Evolutionary conservation across 2,888 invertebrate species (phyloP).

Genomic region (Drosophila borealis): DNA sequence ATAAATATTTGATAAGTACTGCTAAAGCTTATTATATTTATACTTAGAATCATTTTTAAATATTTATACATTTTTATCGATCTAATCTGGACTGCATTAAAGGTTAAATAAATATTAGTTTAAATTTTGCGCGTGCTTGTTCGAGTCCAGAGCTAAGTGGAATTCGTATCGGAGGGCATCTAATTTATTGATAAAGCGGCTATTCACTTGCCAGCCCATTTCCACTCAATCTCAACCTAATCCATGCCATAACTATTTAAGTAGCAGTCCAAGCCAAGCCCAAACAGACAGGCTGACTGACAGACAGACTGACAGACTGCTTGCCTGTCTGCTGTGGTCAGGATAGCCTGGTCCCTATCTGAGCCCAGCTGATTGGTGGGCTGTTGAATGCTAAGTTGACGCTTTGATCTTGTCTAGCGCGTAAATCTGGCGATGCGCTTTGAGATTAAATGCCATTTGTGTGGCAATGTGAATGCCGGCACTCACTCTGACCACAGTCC

Average conservation of each 20-base stretch:
- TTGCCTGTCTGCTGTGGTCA: constrained; percentile 6
- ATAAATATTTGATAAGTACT: no score
- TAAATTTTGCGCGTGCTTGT: not conserved
- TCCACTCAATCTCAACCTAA: constrained; percentile 38
- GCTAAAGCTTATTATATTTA: no score
- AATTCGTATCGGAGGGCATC: constrained; percentile 42
- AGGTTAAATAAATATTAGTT: not conserved
- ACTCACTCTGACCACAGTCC: constrained; percentile 47
- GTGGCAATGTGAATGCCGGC: constrained; percentile 53
- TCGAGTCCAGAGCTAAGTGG: constrained; percentile 18
- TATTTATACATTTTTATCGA: no score
- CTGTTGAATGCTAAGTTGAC: constrained; percentile 77
- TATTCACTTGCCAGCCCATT: constrained; percentile 25
- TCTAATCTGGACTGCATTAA: no score
- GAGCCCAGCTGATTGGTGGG: constrained; percentile 67
- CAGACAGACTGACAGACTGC: not conserved
- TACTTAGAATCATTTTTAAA: no score
- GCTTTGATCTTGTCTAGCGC: constrained; percentile 77
- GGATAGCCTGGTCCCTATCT: constrained; percentile 29
- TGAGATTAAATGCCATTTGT: constrained; percentile 75
- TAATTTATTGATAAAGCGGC: constrained; percentile 53
- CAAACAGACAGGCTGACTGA: not conserved
- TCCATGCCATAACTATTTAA: constrained; percentile 45
- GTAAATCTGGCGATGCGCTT: constrained; percentile 77
- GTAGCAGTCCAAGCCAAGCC: constrained; percentile 32